Evolutionary conservation across 2,888 invertebrate species (phyloP), one percentile per base, ranked within the genome.

Genomic region (Stegana nigrithorax): DNA sequence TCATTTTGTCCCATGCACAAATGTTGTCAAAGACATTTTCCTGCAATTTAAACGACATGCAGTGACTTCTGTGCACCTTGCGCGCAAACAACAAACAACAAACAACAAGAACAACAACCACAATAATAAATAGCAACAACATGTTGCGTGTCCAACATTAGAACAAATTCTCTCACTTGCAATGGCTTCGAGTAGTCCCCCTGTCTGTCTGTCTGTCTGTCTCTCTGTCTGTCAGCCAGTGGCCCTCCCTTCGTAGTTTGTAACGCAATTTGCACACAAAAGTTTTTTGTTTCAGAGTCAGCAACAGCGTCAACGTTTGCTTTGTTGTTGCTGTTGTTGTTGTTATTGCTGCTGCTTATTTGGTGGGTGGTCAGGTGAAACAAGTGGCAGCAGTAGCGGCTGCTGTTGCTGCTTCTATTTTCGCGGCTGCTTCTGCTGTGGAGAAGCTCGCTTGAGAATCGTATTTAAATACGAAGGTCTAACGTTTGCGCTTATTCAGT

Each of bases 351-450:
- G 27, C 44, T 64, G 60, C 67, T 66, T 67, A 71, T 75, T 71
- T 73, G 79, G 84, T 84, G 84, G 85, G 83, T 84, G 82, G 83
- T 79, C 84, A 85, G 83, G 81, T 84, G 83, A 84, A 84, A 81
- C 72, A 73, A 72, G 71, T 74, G 70, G 72, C 78, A 72, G 75
- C 72, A 62, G 68, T 59, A 45, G 55, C 68, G 53, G 58, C 50
- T 23, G 39, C 14, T 23, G 47, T 21, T 23, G 25, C 17, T 51
- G 26, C 17, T 14, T 14, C 51, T 14, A 39, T 4, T 10, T 7
- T 7, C 39, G 39, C 39, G n/a, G n/a, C n/a, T n/a, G n/a, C n/a
- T n/a, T n/a, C n/a, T n/a, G n/a, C n/a, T n/a, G n/a, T n/a, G n/a
- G n/a, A n/a, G n/a, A n/a, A n/a, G n/a, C n/a, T 73, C 73, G 78